phyloP scores from a whole-genome alignment of 2,797 vertebrate genomes.

The Pangasius krempfi region DNA sequence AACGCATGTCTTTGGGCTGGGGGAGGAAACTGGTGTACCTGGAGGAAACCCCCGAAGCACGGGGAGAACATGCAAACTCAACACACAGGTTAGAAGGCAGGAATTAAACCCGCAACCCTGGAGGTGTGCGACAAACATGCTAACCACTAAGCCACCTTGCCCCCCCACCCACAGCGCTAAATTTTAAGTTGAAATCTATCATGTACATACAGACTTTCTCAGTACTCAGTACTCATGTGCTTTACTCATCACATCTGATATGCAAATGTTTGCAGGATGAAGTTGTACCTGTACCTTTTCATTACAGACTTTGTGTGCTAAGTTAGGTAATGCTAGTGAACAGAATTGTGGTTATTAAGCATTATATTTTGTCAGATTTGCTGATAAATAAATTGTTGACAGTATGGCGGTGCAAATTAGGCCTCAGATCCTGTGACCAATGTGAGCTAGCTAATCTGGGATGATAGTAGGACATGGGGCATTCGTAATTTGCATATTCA shows the following conservation, averaged over 20 bases:
- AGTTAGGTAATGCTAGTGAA: background rate
- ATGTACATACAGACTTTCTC: background rate
- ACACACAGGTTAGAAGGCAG: too few species aligned
- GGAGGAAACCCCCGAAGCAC: too few species aligned
- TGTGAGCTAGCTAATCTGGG: background rate
- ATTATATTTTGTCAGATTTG: background rate
- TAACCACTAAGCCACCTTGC: too few species aligned
- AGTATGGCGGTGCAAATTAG: background rate
- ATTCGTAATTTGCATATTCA: background rate
- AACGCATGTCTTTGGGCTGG: too few species aligned
- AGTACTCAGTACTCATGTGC: background rate
- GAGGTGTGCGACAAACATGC: too few species aligned
- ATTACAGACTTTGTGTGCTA: background rate
- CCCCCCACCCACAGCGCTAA: too few species aligned
- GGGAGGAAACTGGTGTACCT: too few species aligned
- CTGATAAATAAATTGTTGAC: background rate
- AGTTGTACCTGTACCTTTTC: background rate
- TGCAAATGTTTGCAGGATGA: background rate
- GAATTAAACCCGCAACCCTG: too few species aligned
- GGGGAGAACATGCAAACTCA: too few species aligned
- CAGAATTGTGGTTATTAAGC: background rate
- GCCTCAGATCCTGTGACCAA: constrained; percentile 1
- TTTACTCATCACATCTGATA: background rate
- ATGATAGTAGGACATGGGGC: background rate
- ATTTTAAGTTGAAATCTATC: background rate